Evolutionary conservation across 2,888 invertebrate species (phyloP), one percentile per base, ranked within the genome.

Genomic region (Hecatera dysodea): DNA sequence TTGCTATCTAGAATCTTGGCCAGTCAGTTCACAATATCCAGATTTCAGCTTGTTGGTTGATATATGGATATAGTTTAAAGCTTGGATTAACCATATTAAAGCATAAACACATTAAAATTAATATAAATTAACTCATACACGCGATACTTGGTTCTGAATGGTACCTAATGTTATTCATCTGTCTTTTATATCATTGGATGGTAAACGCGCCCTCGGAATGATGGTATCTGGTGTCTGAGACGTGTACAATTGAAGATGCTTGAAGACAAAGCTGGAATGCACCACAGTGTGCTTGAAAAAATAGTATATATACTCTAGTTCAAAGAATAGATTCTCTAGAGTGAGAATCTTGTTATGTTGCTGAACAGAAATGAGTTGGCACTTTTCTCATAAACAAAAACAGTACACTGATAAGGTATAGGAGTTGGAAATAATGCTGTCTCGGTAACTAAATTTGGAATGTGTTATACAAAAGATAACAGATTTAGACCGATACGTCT

Each of bases 51-150:
- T 29, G 42, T 60, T 50, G 50, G 24, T 64, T 77, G 50, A 61
- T 33, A 53, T 12, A 29, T 39, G 36, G 15, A 27, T 71, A 56
- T 56, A 15, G 39, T 68, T 42, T 69, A 46, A 75, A 75, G 56
- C 71, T 44, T n/a, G 48, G 39, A 69, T 53, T 17, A 73, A 53
- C 52, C 39, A 39, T n/a, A 53, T 36, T 48, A 53, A 44, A 56
- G 71, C 67, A 53, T 76, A 67, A 29, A 81, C 36, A 76, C 52
- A 67, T 56, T 52, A 71, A n/a, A 79, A 46, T 46, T 65, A 65
- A 44, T 15, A 48, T 55, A 67, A 67, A 67, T 53, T 44, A 33
- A 33, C 11, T 62, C 57, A 77, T 62, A 77, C 72, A 81, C 46
- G 78, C 82, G 81, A 65, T 77, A 19, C 64, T 77, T 53, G 61